Base-by-base conservation (phyloP, 2,113 vertebrate species). In the Zosterops borbonicus region DNA sequence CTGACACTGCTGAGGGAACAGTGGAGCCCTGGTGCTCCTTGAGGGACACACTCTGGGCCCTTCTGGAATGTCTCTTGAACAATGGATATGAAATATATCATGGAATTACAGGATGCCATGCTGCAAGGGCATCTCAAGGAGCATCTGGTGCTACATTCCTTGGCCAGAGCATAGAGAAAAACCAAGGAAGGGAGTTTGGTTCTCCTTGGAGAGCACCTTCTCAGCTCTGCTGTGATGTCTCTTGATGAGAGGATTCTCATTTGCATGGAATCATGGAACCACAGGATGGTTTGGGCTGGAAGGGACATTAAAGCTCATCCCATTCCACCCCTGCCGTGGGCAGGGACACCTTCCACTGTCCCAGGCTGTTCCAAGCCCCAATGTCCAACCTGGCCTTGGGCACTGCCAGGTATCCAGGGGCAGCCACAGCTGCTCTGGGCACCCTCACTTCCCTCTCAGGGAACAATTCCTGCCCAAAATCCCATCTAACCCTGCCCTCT, bases 401-500 rank as follows among this genome's bases (percentile, higher is more conserved):
- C 83, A 53, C 46, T 62, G 3, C 64, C 55, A 78, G 73, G 83
- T 63, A 68, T 77, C 39, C 81, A 63, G 73, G 31, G 25, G 24
- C 60, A 65, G 50, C 70, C 83, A 2, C 70, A 67, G 60, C 60
- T 24, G 0, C n/a, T 65, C 59, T 56, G 59, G 41, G 28, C 6
- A 53, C 2, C 2, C 58, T 8, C 22, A 49, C 23, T 6, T 24
- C 22, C 23, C 37, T 77, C 1, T 0, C 21, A 59, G 37, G 20
- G 24, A 52, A 22, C 5, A 46, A 69, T 60, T 60, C 17, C 37
- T 44, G 3, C 33, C 63, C 53, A 6, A 25, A 0, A 44, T 59
- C 46, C 53, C 71, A 35, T 6, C 44, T 0, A 24, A 0, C 9
- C 37, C 52, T 50, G 10, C 31, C 16, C 29, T 58, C 13, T 35